These are phyloP conservation scores for Neelides folsomi DNA, from an alignment of 2,888 invertebrate species.

Conservation along the genomic window DNA sequence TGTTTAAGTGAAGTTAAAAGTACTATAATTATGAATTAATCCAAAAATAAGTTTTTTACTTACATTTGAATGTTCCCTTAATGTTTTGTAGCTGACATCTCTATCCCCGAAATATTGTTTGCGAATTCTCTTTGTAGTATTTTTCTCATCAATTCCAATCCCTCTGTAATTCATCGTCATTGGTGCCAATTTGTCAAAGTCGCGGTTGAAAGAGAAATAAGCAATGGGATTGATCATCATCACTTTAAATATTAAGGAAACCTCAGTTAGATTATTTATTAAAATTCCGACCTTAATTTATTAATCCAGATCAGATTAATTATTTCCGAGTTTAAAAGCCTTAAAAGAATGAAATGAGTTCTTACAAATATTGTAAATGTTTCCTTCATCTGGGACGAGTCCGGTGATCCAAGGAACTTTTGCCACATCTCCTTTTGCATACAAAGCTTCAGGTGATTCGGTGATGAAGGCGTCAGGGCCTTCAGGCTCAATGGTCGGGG, in stretches of 20 bases:
- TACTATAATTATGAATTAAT: no score
- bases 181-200: slow-evolving; percentile 4
- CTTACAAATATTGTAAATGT: slow-evolving; percentile 8
- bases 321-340: no score
- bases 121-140: neutral
- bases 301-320: no score
- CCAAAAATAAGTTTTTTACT: neutral
- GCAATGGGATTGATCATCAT: slow-evolving; percentile 7
- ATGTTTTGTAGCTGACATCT: neutral
- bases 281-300: no score
- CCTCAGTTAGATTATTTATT: no score
- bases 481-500: slow-evolving; percentile 6
- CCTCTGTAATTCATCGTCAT: slow-evolving; percentile 6
- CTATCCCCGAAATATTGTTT: slow-evolving; percentile 4
- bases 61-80: slow-evolving; percentile 2
- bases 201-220: slow-evolving; percentile 4
- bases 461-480: slow-evolving; percentile 3
- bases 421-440: slow-evolving; percentile 1
- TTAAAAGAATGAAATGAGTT: neutral
- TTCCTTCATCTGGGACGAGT: slow-evolving; percentile 9
- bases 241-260: no score
- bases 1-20: no score
- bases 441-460: slow-evolving; percentile 5
- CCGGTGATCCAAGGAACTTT: slow-evolving; percentile 8
- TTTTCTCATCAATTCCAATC: slow-evolving; percentile 2